Evolutionary conservation across 1,140 invertebrate genomes (phyloP), one percentile per base, ranked within the genome.

Genomic region (Panagrolaimus sp.): DNA sequence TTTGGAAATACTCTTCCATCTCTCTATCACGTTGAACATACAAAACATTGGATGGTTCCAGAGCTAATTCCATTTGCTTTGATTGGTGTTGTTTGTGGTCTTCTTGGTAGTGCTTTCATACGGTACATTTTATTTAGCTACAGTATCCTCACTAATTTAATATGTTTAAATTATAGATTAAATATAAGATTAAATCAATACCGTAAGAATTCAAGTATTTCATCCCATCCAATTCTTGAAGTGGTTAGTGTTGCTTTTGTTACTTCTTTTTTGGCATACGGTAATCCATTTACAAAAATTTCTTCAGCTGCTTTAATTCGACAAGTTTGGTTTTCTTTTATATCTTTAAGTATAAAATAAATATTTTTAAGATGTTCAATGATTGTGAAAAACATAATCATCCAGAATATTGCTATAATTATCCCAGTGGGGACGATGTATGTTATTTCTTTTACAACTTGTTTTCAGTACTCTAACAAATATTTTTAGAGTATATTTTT

Each of bases 1-100:
- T 99, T 98, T 86, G 96, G 96, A 45, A 98, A 96, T 83, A 94
- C 98, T 84, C 95, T 98, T 84, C 92, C 95, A 8, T 93, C 97
- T 66, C 87, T 98, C 57, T 99, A 98, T 85, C 98, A 93, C 82
- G 93, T 99, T 1, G 93, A 99, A 83, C 98, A 98, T 65, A 9
- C 27, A 84, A 94, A 95, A 84, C 93, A 93, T 0, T 99, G 96
- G 95, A 93, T 96, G 83, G 94, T 98, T 82, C 92, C 97, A 76
- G 96, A 99, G 85, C 87, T 99, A 2, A 89, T 98, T 78, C 93
- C 95, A 1, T 99, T 99, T 83, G 90, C 96, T 23, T 88, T 93
- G 44, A 87, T 99, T 2, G 96, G 96, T 75, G 91, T 96, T 70
- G 91, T 98, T 84, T 96, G 96, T 66, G 95, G 96, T 87, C 89